These are phyloP conservation scores for Trichoplusia ni DNA, from an alignment of 1,140 invertebrate species.

Conservation along the genomic window DNA sequence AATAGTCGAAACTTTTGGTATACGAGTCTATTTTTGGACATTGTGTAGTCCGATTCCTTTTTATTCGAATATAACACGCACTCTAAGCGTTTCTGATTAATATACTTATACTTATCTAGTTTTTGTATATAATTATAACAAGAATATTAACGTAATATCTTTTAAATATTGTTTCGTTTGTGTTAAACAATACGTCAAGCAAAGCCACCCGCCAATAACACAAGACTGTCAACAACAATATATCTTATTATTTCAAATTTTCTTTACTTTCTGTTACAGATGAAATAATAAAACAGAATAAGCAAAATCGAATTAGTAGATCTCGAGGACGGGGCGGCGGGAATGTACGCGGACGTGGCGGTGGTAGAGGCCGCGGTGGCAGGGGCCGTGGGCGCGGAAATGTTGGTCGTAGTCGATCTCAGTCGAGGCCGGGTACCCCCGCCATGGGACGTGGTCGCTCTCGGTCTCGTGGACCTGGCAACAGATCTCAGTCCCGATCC, in stretches of 20 bases:
- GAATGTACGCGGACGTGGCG: slow-evolving; percentile 54
- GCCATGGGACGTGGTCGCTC: slow-evolving; percentile 49
- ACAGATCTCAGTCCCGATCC: slow-evolving; percentile 42
- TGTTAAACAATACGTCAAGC: no score
- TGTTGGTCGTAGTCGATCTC: slow-evolving; percentile 44
- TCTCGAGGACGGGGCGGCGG: slow-evolving; percentile 64
- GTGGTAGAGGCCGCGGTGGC: slow-evolving; percentile 46
- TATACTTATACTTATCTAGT: neutral
- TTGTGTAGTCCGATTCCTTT: slow-evolving; percentile 9
- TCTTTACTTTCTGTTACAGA: slow-evolving; percentile 55
- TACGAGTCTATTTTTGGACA: slow-evolving; percentile 33
- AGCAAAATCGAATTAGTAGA: slow-evolving; percentile 54
- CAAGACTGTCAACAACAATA: slow-evolving; percentile 7
- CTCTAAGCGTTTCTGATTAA: neutral
- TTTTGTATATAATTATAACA: neutral
- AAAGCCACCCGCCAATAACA: slow-evolving; percentile 8
- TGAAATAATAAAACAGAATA: slow-evolving; percentile 70
- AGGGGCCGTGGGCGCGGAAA: slow-evolving; percentile 52
- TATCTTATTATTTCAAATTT: neutral
- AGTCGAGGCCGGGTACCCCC: slow-evolving; percentile 41
- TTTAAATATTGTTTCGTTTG: no score
- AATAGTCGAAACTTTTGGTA: neutral
- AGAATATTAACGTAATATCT: no score
- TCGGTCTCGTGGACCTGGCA: slow-evolving; percentile 49
- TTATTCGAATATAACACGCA: neutral